phyloP scores from a whole-genome alignment of 2,888 invertebrate species.

The Temnothorax rugatulus region DNA sequence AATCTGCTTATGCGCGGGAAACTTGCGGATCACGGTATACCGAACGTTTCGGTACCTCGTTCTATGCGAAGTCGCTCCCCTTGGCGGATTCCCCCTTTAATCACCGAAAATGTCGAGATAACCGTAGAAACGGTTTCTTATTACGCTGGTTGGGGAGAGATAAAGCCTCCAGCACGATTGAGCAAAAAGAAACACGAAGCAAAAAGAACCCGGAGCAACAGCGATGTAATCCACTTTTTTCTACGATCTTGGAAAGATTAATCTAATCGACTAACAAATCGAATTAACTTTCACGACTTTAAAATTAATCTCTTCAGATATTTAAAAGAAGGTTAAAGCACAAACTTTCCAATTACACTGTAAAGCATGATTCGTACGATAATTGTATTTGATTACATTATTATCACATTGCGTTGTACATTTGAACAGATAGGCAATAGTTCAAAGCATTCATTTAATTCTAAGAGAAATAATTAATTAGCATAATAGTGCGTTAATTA shows the following conservation, averaged over 20 bases:
- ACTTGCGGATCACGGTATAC: constrained; percentile 6
- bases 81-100: constrained; percentile 7
- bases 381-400: neutral
- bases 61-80: neutral
- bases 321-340: neutral
- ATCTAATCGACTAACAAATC: neutral
- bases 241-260: neutral
- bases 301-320: neutral
- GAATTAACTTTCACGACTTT: neutral
- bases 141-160: neutral
- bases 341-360: neutral
- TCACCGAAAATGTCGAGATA: constrained; percentile 25
- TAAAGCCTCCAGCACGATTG: constrained; percentile 1
- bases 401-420: constrained; percentile 7
- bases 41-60: neutral
- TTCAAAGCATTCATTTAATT: neutral
- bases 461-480: constrained; percentile 25
- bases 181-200: neutral
- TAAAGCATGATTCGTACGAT: neutral
- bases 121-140: constrained; percentile 18
- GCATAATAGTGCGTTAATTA: neutral
- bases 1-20: constrained; percentile 46
- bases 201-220: neutral
- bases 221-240: neutral
- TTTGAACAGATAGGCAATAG: neutral